Evolutionary conservation across 2,113 vertebrate species (phyloP).

Genomic region (Onychostoma macrolepis): DNA sequence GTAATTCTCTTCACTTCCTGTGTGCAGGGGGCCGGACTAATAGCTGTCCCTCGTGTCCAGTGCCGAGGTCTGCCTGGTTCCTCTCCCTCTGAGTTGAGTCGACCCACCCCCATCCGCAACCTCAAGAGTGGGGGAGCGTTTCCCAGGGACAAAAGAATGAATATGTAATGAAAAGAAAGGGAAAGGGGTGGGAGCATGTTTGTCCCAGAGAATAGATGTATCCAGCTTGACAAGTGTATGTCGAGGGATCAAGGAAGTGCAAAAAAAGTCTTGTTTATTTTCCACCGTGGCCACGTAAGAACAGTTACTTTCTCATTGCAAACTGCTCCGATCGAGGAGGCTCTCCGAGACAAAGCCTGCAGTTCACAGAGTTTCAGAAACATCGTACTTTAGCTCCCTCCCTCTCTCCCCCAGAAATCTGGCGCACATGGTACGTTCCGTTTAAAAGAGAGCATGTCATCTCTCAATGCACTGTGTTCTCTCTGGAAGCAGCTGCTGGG

Average conservation of each 20-base stretch:
- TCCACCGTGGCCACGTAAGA: conserved; percentile 27
- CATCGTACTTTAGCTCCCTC: conserved; percentile 43
- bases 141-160: conserved; percentile 78
- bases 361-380: conserved; percentile 57
- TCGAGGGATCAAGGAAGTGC: conserved; percentile 56
- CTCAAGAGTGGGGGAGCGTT: conserved; percentile 67
- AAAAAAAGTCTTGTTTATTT: conserved; percentile 48
- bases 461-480: conserved; percentile 75
- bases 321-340: conserved; percentile 37
- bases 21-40: conserved; percentile 28
- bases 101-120: conserved; percentile 67
- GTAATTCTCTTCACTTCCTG: conserved; percentile 47
- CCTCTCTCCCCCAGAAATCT: conserved; percentile 56
- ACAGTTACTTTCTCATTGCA: conserved; percentile 58
- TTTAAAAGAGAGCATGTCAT: conserved; percentile 80
- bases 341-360: conserved; percentile 51
- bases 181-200: conserved; percentile 33
- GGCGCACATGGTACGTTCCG: conserved; percentile 79
- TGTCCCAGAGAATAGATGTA: conserved; percentile 56
- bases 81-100: conserved; percentile 34
- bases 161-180: conserved; percentile 73
- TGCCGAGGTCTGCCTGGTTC: conserved; percentile 8
- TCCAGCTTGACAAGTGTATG: conserved; percentile 68
- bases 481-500: conserved; percentile 77
- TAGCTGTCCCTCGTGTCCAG: conserved; percentile 29